These are phyloP conservation scores for Dasysyrphus albostriatus DNA, from an alignment of 2,888 invertebrate species.

Conservation along the genomic window DNA sequence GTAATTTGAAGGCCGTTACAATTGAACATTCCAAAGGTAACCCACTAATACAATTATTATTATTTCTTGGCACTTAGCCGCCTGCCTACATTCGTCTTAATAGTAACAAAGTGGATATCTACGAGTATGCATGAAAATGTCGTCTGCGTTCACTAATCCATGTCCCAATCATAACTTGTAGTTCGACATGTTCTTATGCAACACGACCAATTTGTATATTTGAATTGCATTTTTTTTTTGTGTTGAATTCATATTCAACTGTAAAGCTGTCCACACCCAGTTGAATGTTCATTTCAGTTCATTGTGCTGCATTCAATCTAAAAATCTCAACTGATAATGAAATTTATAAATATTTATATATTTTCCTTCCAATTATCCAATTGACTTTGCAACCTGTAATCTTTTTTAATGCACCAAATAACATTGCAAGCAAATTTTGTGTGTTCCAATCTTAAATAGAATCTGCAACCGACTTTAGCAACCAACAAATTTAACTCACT, in stretches of 20 bases:
- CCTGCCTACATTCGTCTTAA: conserved; percentile 18
- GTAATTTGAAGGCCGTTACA: conserved; percentile 59
- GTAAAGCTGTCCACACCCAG: conserved; percentile 62
- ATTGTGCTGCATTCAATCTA: conserved; percentile 21
- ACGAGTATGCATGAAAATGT: background rate
- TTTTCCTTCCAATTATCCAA: conserved; percentile 37
- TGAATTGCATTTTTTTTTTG: conserved; percentile 40
- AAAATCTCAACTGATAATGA: conserved; percentile 54
- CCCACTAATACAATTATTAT: conserved; percentile 36
- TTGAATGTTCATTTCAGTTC: background rate
- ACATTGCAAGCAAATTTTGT: background rate
- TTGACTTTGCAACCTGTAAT: conserved; percentile 27
- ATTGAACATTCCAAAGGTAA: conserved; percentile 58
- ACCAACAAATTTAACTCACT: background rate
- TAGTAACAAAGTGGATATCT: conserved; percentile 30
- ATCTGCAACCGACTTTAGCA: conserved; percentile 41
- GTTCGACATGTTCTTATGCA: conserved; percentile 38
- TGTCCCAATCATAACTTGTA: conserved; percentile 23
- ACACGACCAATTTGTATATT: conserved; percentile 49
- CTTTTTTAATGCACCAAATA: conserved; percentile 4
- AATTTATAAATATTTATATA: conserved; percentile 29
- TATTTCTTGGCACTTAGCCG: conserved; percentile 18
- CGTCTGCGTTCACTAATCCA: background rate
- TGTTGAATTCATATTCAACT: conserved; percentile 24
- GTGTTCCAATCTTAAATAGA: conserved; percentile 46